Evolutionary conservation across 2,797 vertebrate species (phyloP), one percentile per base, ranked within the genome.

Genomic region (Gymnothorax javanicus): DNA sequence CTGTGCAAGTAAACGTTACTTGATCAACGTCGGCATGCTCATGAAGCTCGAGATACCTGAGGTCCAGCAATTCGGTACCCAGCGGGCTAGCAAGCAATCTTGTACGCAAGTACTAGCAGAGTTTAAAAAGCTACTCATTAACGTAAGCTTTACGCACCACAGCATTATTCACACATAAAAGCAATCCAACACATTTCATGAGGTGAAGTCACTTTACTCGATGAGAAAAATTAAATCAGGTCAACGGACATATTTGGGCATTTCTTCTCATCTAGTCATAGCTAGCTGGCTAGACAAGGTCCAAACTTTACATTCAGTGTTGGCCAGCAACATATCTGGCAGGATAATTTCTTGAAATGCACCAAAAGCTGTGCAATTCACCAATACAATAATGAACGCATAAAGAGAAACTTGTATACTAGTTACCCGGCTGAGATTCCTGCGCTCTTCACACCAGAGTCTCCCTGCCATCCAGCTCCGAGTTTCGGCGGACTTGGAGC

Each of bases 391-490:
- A 69, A n/a, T 33, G 27, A 79, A 62, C 20, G 64, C 7, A 59
- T 83, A 60, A 87, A 69, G 5, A 77, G 15, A 57, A 58, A 52
- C n/a, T 13, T 33, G 69, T 79, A 17, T 27, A 67, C 56, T 20
- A 23, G 54, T 64, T 87, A 96, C 95, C 96, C 93, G 91, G 85
- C 71, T 85, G 88, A 89, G 86, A 75, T 93, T 92, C 92, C 91
- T 91, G 89, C 91, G 86, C 89, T 89, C 87, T 84, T 90, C 87
- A 92, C 95, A 95, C 93, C 93, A 86, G 93, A 89, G 92, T 94
- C 92, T 95, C 96, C 97, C 96, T 96, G 97, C 97, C 97, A 98
- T 98, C 97, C 97, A 95, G 93, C 91, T 91, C 89, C 86, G 60
- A 90, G 91, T 69, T 85, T 84, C 71, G 90, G 91, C 83, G 86